Percentiles rank a stretch among this genome's conserved stretches.
Conservation (phyloP, 2,113 vertebrate genomes). For the Azemiops feae region DNA sequence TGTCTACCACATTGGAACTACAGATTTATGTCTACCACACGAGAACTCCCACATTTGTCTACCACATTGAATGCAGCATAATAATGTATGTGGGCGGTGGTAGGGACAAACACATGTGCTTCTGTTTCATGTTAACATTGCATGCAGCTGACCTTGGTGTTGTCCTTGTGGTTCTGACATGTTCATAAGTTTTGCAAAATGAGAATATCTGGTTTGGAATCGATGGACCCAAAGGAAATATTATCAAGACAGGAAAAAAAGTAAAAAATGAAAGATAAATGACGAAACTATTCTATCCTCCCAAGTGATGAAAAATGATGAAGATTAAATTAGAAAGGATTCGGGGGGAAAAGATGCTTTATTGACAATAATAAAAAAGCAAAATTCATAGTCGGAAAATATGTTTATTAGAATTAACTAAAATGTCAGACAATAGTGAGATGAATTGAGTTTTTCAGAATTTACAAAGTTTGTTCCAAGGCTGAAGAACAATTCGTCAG, state of each 20-base stretch:
- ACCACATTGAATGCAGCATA: not conserved
- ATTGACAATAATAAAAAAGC: not conserved
- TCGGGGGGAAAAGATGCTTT: not conserved
- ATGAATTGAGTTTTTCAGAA: not conserved
- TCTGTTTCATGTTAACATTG: not conserved
- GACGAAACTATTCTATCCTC: not conserved
- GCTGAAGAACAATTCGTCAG: not conserved
- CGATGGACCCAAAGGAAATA: not conserved
- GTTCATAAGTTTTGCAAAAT: too few relatives aligned
- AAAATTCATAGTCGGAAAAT: not conserved
- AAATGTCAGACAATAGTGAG: not conserved
- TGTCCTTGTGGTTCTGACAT: not conserved
- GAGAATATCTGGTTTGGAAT: not conserved
- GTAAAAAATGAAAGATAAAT: not conserved
- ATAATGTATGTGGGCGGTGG: conserved; percentile 6
- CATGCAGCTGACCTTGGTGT: not conserved
- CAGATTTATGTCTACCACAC: not conserved
- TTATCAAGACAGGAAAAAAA: not conserved
- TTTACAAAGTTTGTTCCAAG: not conserved
- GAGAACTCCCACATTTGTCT: not conserved
- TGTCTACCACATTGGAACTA: not conserved
- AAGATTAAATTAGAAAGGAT: not conserved
- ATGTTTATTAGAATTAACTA: not conserved
- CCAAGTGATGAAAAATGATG: not conserved
- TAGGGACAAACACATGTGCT: not conserved